Conservation (phyloP, 2,113 vertebrate genomes). For the Neodon shergylaensis region DNA sequence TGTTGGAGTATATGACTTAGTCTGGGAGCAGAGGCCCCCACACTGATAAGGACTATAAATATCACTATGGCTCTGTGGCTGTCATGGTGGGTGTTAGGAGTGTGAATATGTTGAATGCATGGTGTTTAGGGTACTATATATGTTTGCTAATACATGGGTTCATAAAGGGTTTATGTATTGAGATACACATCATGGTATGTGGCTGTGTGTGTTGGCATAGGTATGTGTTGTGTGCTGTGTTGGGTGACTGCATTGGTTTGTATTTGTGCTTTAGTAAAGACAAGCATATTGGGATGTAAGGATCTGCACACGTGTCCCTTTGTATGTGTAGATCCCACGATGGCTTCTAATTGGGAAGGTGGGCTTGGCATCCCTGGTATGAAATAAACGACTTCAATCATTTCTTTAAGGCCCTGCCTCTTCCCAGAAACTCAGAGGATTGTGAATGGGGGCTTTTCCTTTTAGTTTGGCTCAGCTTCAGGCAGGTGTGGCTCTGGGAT, state of each 20-base stretch:
- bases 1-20: background rate
- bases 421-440: background rate
- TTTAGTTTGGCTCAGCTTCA: background rate
- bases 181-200: background rate
- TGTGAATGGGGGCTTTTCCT: background rate
- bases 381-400: background rate
- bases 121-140: background rate
- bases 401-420: background rate
- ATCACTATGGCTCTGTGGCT: background rate
- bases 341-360: background rate
- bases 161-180: background rate
- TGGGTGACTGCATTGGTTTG: background rate
- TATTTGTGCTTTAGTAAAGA: background rate
- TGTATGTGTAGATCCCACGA: background rate
- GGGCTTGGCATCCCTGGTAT: background rate
- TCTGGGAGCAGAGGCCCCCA: too few relatives aligned
- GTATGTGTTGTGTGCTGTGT: background rate
- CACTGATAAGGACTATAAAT: fast-evolving
- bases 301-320: background rate
- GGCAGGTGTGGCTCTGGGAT: background rate
- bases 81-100: fast-evolving
- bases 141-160: background rate
- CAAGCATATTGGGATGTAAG: background rate
- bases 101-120: background rate
- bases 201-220: background rate